A percentile compares a stretch with the other conserved stretches of the same genome.
These are phyloP conservation scores for Diadema setosum DNA, from an alignment of 35 echinoderm and acorn worm species.

Conservation along the genomic window DNA sequence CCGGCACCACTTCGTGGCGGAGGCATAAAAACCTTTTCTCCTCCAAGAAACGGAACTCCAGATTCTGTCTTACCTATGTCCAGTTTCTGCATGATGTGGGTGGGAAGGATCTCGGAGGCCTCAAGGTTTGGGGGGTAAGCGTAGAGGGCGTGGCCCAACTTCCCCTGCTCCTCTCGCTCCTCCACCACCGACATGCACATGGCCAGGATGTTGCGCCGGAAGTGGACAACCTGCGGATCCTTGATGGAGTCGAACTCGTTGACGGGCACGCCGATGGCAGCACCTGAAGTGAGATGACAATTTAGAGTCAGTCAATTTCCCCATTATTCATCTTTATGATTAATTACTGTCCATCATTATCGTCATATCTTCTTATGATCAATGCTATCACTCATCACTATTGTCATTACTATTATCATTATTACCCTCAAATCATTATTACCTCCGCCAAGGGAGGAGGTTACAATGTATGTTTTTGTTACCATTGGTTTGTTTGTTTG, in stretches of 20 bases:
- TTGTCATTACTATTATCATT: too few species aligned
- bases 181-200: slow-evolving; percentile 87
- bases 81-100: slow-evolving; percentile 81
- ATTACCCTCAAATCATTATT: too few species aligned
- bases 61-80: not conserved
- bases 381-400: too few species aligned
- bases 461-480: too few species aligned
- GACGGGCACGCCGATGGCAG: slow-evolving; percentile 71
- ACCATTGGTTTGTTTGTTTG: too few species aligned
- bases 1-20: too few species aligned
- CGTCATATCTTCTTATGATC: too few species aligned
- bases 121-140: slow-evolving; percentile 94
- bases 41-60: fast-evolving
- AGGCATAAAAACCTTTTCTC: too few species aligned
- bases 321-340: too few species aligned
- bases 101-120: slow-evolving; percentile 55
- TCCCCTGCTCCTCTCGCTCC: slow-evolving; percentile 74
- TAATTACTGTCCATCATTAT: too few species aligned
- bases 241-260: slow-evolving; percentile 95
- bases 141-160: slow-evolving; percentile 84
- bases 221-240: slow-evolving; percentile 94
- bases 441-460: too few species aligned
- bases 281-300: slow-evolving; percentile 41
- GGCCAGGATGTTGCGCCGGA: slow-evolving; percentile 80
- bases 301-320: too few species aligned